These are phyloP conservation scores for Caenorhabditis latens DNA, from an alignment of 1,140 invertebrate genomes.

Conservation along the genomic window DNA sequence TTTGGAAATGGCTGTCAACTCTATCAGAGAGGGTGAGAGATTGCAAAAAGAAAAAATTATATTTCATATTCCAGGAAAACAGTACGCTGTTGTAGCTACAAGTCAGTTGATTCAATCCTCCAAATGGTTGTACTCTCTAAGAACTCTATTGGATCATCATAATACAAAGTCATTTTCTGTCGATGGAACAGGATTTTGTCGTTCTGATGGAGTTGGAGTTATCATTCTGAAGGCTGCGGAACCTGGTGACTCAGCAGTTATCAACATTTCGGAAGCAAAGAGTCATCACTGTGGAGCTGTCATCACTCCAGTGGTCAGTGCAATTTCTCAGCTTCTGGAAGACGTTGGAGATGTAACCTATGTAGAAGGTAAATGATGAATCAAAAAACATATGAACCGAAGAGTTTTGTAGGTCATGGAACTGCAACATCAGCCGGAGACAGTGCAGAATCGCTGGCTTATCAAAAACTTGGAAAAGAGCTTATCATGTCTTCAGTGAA, in stretches of 20 bases:
- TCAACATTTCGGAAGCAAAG: slow-evolving; percentile 13
- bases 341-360: slow-evolving; percentile 28
- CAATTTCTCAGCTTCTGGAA: slow-evolving; percentile 48
- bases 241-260: neutral
- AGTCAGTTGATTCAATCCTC: slow-evolving; percentile 59
- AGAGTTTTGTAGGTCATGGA: slow-evolving; percentile 13
- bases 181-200: slow-evolving; percentile 21
- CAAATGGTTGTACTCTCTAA: slow-evolving; percentile 45
- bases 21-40: slow-evolving; percentile 40
- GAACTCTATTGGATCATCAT: slow-evolving; percentile 26
- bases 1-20: slow-evolving; percentile 49
- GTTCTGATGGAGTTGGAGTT: slow-evolving; percentile 57
- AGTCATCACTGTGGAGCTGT: slow-evolving; percentile 42
- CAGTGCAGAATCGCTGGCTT: slow-evolving; percentile 54
- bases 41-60: neutral
- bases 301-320: slow-evolving; percentile 48
- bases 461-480: slow-evolving; percentile 47
- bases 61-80: neutral
- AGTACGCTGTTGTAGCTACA: slow-evolving; percentile 58
- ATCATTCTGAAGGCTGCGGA: slow-evolving; percentile 58
- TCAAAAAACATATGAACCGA: neutral
- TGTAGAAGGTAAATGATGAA: neutral
- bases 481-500: slow-evolving; percentile 54
- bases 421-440: slow-evolving; percentile 16
- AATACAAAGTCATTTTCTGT: slow-evolving; percentile 54